Evolutionary conservation across 30 jellyfish, hydroid and myxozoan species (phyloP).

Genomic region (Turritopsis dohrnii): DNA sequence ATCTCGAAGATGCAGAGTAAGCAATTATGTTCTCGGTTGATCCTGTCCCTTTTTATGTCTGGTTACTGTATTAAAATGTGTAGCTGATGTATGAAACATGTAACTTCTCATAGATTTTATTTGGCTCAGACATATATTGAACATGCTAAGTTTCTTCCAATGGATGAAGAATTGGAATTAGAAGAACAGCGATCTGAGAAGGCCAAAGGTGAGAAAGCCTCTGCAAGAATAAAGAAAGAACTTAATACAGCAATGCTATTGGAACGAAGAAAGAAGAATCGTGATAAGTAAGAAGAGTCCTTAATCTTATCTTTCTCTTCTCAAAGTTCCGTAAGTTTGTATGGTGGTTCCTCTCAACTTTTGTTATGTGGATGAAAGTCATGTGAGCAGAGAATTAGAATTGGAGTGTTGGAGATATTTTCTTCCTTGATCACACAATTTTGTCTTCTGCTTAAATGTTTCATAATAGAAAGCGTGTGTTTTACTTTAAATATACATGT

Average conservation of each 20-base stretch:
- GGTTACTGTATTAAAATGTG: too few species aligned
- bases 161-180: conserved; percentile 60
- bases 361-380: too few species aligned
- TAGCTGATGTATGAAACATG: too few species aligned
- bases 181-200: conserved; percentile 53
- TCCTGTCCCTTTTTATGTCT: neutral
- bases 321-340: too few species aligned
- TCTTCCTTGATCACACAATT: too few species aligned
- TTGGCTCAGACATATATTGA: conserved; percentile 91
- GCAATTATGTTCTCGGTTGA: neutral
- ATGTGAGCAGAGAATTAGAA: too few species aligned
- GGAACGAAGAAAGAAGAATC: conserved; percentile 54
- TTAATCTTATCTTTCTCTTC: too few species aligned
- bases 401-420: too few species aligned
- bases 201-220: conserved; percentile 68
- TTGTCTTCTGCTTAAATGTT: neutral
- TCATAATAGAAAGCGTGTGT: neutral
- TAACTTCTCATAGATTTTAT: conserved; percentile 50
- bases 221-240: conserved; percentile 77
- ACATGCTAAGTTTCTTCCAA: conserved; percentile 89
- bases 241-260: conserved; percentile 48
- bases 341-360: too few species aligned
- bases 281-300: conserved; percentile 73
- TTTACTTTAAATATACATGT: conserved; percentile 81
- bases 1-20: conserved; percentile 88